phyloP scores from a whole-genome alignment of 2,888 invertebrate genomes.

The Sarcophaga variegata region DNA sequence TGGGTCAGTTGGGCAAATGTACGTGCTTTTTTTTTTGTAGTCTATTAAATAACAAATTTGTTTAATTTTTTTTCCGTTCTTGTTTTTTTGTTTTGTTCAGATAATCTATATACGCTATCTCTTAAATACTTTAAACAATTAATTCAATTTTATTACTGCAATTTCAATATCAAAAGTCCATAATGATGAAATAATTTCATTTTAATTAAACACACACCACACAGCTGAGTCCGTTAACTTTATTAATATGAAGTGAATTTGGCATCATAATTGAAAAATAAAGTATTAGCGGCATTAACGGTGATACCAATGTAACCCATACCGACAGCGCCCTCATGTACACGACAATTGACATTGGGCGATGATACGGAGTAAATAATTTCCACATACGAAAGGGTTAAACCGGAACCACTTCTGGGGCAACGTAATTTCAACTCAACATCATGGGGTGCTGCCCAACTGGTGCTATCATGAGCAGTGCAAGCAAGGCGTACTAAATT shows the following conservation, averaged over 20 bases:
- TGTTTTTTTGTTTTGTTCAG: no score
- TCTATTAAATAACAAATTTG: no score
- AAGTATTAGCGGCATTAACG: constrained; percentile 57
- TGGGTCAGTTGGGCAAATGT: no score
- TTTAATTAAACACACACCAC: not conserved
- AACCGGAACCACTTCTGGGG: constrained; percentile 58
- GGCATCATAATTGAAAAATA: constrained; percentile 38
- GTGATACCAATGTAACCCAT: constrained; percentile 58
- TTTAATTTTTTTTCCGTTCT: no score
- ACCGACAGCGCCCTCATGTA: constrained; percentile 62
- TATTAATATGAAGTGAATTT: constrained; percentile 43
- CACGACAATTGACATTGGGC: constrained; percentile 48
- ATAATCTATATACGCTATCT: no score
- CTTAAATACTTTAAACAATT: no score
- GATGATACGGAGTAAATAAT: constrained; percentile 59
- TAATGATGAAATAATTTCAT: no score
- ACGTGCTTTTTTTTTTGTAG: no score
- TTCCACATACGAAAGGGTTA: constrained; percentile 56
- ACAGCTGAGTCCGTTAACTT: not conserved
- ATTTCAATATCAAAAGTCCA: no score
- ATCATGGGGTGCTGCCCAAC: constrained; percentile 56
- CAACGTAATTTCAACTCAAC: constrained; percentile 68
- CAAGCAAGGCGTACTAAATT: constrained; percentile 52
- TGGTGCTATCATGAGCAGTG: constrained; percentile 41
- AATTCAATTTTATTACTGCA: no score